These are phyloP conservation scores for Mechanitis mazaeus DNA, from an alignment of 2,888 invertebrate species.

Conservation along the genomic window DNA sequence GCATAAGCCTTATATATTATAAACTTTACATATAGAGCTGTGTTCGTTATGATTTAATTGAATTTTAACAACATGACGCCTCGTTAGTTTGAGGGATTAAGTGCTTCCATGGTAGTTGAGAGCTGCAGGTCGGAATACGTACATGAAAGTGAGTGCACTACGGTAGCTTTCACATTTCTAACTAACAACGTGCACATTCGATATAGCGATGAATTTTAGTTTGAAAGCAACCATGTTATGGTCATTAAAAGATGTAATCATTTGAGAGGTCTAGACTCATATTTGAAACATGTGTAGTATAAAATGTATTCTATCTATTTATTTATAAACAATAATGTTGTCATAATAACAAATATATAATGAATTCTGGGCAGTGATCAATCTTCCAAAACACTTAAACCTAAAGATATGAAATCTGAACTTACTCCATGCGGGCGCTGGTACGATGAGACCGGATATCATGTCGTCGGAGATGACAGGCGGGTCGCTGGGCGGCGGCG, in stretches of 20 bases:
- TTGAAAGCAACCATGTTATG: conserved; percentile 11
- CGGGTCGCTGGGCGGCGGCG: conserved; percentile 96
- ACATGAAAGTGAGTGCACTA: conserved; percentile 19
- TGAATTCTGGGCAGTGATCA: no score
- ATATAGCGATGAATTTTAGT: conserved; percentile 16
- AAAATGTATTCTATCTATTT: no score
- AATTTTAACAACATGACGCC: conserved; percentile 33
- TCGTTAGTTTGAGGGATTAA: conserved; percentile 33
- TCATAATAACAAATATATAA: no score
- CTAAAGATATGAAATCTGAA: conserved; percentile 32
- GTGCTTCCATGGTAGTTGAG: conserved; percentile 26
- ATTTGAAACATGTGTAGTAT: background rate
- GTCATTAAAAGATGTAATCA: background rate
- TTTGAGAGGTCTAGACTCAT: background rate
- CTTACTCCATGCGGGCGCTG: conserved; percentile 97
- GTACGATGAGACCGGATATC: conserved; percentile 97
- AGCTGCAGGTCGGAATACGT: conserved; percentile 22
- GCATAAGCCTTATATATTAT: background rate
- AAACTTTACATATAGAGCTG: conserved; percentile 11
- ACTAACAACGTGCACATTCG: conserved; percentile 16
- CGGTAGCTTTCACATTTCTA: conserved; percentile 6
- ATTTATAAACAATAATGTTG: no score
- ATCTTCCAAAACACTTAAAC: no score
- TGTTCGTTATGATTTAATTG: conserved; percentile 33
- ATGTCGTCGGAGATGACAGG: conserved; percentile 96